Evolutionary conservation across 2,113 vertebrate species (phyloP), one percentile per base, ranked within the genome.

Genomic region (Polyodon spathula): DNA sequence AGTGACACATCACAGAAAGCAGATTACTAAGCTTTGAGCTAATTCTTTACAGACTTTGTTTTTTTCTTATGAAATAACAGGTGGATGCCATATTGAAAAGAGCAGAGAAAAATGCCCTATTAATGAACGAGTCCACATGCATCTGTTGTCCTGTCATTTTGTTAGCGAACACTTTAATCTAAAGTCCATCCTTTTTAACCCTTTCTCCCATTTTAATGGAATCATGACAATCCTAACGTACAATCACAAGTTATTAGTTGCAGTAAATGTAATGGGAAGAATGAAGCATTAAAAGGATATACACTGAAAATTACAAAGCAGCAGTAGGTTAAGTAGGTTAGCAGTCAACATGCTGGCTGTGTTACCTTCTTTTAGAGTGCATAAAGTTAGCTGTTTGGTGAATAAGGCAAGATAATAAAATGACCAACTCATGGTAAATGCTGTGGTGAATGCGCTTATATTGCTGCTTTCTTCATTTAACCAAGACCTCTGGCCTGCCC

Each of bases 1-100:
- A 71, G 75, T 78, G 81, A 82, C 82, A 67, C 63, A 57, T 81
- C 78, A 44, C 84, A 80, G 79, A 83, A 71, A 83, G 78, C 82
- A 81, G 82, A 86, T 86, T 83, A 76, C 77, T 74, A 76, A 84
- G 80, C 77, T 79, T 71, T 65, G 81, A 81, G 86, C 82, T 77
- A 85, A 84, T 83, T 81, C 67, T 80, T 80, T 62, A 64, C 76
- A n/a, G n/a, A n/a, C n/a, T n/a, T 8, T 44, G n/a, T n/a, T 44
- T 44, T 44, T 44, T 44, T 44, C 43, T 44, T 44, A 44, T 12
- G 14, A 17, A 77, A 56, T 76, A 85, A 83, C 85, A 87, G 85
- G 85, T 88, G 85, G 78, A 69, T 64, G 76, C 79, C 81, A 83
- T 82, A 83, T 86, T 86, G 78, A 78, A 81, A 68, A 71, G 78